These are phyloP conservation scores for Heliconius melpomene DNA, from an alignment of 1,140 invertebrate species.

Conservation along the genomic window DNA sequence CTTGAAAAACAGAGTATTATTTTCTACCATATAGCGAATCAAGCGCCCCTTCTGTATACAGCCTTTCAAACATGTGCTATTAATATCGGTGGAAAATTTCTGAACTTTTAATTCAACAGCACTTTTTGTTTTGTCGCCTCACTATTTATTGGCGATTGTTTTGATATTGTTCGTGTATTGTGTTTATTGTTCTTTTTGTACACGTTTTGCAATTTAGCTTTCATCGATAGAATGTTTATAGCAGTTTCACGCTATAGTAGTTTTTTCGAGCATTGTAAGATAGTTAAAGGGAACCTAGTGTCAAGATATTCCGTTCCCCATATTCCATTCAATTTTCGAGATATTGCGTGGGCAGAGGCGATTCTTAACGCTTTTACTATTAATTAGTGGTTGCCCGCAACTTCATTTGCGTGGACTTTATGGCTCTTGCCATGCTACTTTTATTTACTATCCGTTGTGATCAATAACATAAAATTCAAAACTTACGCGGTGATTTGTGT, in stretches of 20 bases:
- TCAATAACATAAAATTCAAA: no score
- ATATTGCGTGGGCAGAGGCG: neutral
- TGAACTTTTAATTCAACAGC: conserved; percentile 15
- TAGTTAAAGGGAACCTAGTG: neutral
- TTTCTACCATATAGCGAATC: neutral
- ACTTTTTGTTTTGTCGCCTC: conserved; percentile 11
- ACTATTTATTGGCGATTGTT: conserved; percentile 14
- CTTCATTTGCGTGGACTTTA: no score
- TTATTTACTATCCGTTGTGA: no score
- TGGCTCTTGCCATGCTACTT: no score
- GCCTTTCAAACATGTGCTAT: neutral
- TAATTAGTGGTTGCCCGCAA: no score
- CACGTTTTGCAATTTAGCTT: neutral
- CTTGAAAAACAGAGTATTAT: no score
- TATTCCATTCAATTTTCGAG: neutral
- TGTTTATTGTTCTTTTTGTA: neutral
- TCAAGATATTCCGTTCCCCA: neutral
- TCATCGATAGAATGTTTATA: neutral
- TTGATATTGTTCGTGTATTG: conserved; percentile 15
- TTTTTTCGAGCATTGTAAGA: neutral
- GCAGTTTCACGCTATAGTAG: neutral
- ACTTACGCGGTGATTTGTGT: no score
- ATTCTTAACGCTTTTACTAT: no score
- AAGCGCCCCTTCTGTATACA: neutral
- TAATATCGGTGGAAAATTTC: conserved; percentile 13